Conservation (phyloP, 2,113 vertebrate genomes). For the Sander vitreus region DNA sequence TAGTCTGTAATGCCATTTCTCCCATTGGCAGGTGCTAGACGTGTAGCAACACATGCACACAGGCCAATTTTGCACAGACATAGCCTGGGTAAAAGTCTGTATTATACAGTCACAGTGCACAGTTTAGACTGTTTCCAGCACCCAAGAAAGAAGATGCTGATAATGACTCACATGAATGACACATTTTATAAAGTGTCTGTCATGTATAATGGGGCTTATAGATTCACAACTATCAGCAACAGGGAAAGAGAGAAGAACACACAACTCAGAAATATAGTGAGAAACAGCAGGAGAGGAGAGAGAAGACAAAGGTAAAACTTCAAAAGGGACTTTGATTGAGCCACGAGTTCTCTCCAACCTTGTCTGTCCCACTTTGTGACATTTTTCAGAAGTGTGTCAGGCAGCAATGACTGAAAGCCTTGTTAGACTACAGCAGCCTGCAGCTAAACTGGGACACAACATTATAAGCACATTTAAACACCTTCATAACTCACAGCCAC, state of each 20-base stretch:
- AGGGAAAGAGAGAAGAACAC: not conserved
- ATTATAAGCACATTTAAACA: conserved; percentile 74
- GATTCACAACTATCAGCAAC: not conserved
- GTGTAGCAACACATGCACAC: conserved; percentile 44
- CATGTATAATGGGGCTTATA: not conserved
- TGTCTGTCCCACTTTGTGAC: conserved; percentile 64
- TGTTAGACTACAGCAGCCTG: conserved; percentile 67
- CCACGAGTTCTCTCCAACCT: conserved; percentile 46
- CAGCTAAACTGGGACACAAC: conserved; percentile 73
- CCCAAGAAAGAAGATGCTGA: conserved; percentile 27
- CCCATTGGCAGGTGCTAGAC: conserved; percentile 30
- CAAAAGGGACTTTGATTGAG: conserved; percentile 34
- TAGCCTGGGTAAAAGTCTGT: conserved; percentile 48
- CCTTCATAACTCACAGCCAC: conserved; percentile 67
- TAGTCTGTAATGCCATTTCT: conserved; percentile 58
- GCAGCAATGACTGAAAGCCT: conserved; percentile 40
- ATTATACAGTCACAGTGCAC: conserved; percentile 18
- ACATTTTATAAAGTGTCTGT: not conserved
- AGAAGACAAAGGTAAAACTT: conserved; percentile 35
- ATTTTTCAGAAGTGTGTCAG: conserved; percentile 68
- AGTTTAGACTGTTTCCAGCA: conserved; percentile 32
- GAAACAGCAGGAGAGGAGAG: not conserved
- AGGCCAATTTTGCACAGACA: conserved; percentile 67
- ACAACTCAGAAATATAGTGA: conserved; percentile 11
- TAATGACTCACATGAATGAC: conserved; percentile 28